Base-by-base conservation (phyloP, 2,888 invertebrate genomes). In the Drymonia ruficornis region DNA sequence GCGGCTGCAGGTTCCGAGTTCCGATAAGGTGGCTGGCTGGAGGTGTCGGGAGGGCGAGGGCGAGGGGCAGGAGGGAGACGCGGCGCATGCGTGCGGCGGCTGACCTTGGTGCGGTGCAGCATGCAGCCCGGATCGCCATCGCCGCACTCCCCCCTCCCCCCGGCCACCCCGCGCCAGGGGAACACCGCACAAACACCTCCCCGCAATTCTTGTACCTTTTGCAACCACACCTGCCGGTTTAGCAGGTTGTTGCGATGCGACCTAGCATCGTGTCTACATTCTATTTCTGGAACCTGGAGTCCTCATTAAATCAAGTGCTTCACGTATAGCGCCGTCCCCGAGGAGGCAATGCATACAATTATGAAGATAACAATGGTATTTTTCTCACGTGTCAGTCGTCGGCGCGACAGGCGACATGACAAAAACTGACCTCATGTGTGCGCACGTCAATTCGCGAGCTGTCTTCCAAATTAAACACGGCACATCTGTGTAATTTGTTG, bases 91-190 rank as follows among this genome's bases (percentile, higher is more conserved):
- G 91, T 86, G 88, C 86, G 81, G 71, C 83, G 85, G 81, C 82
- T 90, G 90, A 90, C 89, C 90, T 91, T 91, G 91, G 85, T 78
- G 86, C 86, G 88, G 86, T 91, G 91, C 91, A 91, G 84, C 89
- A 87, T 89, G 91, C 89, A 87, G 82, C 81, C 83, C 81, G 81
- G 72, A 67, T 72, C 67, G 63, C 53, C 59, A 55, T 63, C 67
- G 63, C 61, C 62, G 57, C 64, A 48, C 54, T 64, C 64, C 65
- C 71, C 7, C 23, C 23, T 23, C 23, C 61, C 61, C 51, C 58
- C 55, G 55, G 54, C 61, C 70, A 55, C 59, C 40, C 55, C 69
- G 67, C 74, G 63, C 72, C 71, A 75, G 78, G 78, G 81, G 69
- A 78, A 75, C 81, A 70, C 78, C 81, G 70, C 71, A 70, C 78